Evolutionary conservation across 1,140 invertebrate genomes (phyloP), one percentile per base, ranked within the genome.

Genomic region (Drosophila erecta): DNA sequence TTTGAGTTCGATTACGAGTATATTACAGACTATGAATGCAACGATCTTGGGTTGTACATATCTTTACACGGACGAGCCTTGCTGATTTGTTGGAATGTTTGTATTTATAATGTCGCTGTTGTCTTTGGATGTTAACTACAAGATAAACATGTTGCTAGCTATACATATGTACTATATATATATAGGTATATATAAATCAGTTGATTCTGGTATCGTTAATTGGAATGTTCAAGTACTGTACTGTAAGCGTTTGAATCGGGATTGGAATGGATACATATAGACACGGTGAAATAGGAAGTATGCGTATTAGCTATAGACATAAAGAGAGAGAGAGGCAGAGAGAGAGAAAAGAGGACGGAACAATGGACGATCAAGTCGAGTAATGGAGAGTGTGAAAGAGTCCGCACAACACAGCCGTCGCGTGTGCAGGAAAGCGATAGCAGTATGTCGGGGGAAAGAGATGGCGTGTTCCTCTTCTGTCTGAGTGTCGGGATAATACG

Each of bases 91-190:
- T 53, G 40, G 3, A 50, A 76, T 80, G 70, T 80, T 76, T 62
- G 65, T 51, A 53, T 81, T 35, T 74, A 56, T 75, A 51, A 59
- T 62, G 75, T 67, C 41, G 27, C 40, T 76, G 17, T 75, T 75
- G 56, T 50, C 59, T 53, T 43, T 33, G 56, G 55, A 80, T 81
- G 78, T 67, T 81, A 77, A 86, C 77, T 85, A 80, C 58, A 77
- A 79, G 78, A 73, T 71, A 81, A 51, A 87, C 72, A 91, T 90
- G 90, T 91, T 91, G 90, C 90, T 91, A 87, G 90, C 90, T 91
- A 86, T 91, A 91, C 90, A 91, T 90, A 83, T 59, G 71, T 80
- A 64, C 53, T 69, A 55, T 60, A 56, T 59, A 43, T 50, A 91
- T 90, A 91, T 90, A 83, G 55, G 70, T 57, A 47, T 69, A 53